phyloP scores from a whole-genome alignment of 1,140 invertebrate species.

The Xylocopa sonorina region DNA sequence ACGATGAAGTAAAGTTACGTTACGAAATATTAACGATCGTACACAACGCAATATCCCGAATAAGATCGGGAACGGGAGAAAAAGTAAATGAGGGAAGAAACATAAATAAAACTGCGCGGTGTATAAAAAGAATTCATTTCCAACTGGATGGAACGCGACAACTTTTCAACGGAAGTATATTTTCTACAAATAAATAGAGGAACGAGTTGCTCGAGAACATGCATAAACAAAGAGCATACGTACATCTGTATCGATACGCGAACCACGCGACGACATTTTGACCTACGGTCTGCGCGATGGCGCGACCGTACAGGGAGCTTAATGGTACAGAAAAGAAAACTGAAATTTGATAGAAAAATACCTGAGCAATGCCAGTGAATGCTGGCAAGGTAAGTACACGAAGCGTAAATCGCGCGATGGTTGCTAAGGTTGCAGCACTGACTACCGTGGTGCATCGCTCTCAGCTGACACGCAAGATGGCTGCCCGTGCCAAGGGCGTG shows the following conservation, averaged over 20 bases:
- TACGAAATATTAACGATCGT: slow-evolving; percentile 27
- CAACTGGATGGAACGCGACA: no score
- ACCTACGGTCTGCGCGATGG: background rate
- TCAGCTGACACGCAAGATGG: slow-evolving; percentile 76
- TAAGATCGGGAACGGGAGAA: background rate
- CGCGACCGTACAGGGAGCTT: no score
- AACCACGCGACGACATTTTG: background rate
- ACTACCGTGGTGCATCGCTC: slow-evolving; percentile 73
- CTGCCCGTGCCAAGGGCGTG: slow-evolving; percentile 78
- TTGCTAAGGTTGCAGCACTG: slow-evolving; percentile 69
- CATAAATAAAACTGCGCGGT: background rate
- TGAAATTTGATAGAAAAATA: slow-evolving; percentile 52
- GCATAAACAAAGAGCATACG: background rate
- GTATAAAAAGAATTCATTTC: background rate
- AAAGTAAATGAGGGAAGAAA: background rate
- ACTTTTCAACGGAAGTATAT: background rate
- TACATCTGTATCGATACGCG: background rate
- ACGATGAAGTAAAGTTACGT: slow-evolving; percentile 42
- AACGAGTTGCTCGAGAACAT: background rate
- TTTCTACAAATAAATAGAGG: background rate
- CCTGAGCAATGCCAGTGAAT: slow-evolving; percentile 51
- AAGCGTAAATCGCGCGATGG: slow-evolving; percentile 41
- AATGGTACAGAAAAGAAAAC: background rate
- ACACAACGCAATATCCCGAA: background rate
- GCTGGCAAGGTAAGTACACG: slow-evolving; percentile 43